Base-by-base conservation (phyloP, 2,113 vertebrate species). In the Thunnus maccoyii region DNA sequence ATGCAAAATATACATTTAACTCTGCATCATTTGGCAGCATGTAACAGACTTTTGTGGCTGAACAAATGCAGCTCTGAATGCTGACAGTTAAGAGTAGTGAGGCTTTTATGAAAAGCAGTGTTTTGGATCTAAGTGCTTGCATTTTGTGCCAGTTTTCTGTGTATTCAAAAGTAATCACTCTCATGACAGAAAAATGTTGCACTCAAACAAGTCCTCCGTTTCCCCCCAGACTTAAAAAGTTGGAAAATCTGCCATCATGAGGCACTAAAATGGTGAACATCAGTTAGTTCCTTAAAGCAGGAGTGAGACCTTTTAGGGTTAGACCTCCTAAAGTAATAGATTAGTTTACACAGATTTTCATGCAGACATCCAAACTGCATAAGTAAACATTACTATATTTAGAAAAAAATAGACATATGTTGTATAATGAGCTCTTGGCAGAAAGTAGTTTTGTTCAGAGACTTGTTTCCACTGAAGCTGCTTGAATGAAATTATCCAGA, bases 1-100 rank as follows among this genome's bases (percentile, higher is more conserved):
- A 76, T 63, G 13, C 61, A 65, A 78, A 80, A 74, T 74, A 65
- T 32, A 78, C 56, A 72, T 68, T 82, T 72, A 68, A 41, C 14
- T 74, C 30, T 71, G 76, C 80, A 77, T 82, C 54, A 0, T 73
- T 78, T 83, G 70, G 55, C 76, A 55, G 54, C 2, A 0, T 80
- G 51, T 13, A 72, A 61, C 48, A 25, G 50, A 36, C 9, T 36
- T 30, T 14, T 60, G 25, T 55, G 32, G 18, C 1, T 57, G 22
- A 69, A 76, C 17, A 65, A 46, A 58, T 57, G 6, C 51, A 54
- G 36, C 63, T 41, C 63, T 67, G 47, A 41, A 17, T 18, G 2
- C 15, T 50, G 58, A 61, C 48, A 25, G 13, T 46, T 18, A 13
- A 22, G 10, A 15, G 16, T 12, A 13, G 17, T 6, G 51, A 55